Conservation (phyloP, 2,113 vertebrate genomes). For the Silurus meridionalis region DNA sequence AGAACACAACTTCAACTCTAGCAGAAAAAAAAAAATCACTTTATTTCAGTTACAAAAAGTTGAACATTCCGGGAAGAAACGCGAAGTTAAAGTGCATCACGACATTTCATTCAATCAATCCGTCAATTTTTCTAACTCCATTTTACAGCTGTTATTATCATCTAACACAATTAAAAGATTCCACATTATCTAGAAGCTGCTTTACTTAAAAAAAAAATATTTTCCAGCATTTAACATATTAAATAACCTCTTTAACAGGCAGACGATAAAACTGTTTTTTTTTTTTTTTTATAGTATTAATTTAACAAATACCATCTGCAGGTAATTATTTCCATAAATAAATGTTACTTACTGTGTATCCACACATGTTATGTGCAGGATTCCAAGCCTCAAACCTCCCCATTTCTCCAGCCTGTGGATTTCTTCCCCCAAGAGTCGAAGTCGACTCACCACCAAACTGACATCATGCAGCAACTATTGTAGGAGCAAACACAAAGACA, state of each 20-base stretch:
- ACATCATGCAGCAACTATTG: conserved; percentile 72
- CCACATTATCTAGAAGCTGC: neutral
- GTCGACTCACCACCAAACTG: conserved; percentile 68
- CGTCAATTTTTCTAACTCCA: neutral
- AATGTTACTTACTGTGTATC: conserved; percentile 63
- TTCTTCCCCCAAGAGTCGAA: conserved; percentile 74
- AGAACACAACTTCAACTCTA: conserved; percentile 69
- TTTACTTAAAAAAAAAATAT: neutral
- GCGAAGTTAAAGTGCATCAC: neutral
- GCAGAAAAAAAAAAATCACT: neutral
- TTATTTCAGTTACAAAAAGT: neutral
- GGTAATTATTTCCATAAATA: neutral
- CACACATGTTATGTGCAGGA: conserved; percentile 65
- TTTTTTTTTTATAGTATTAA: too few species aligned
- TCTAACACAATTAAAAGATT: neutral
- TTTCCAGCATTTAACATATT: neutral
- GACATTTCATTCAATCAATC: neutral
- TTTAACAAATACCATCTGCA: neutral
- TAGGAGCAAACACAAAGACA: neutral
- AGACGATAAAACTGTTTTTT: neutral
- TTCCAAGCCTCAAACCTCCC: conserved; percentile 64
- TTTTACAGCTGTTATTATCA: neutral
- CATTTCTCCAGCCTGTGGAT: conserved; percentile 66
- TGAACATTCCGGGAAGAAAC: neutral
- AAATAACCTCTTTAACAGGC: neutral